Conservation (phyloP, 2,113 vertebrate species). For the Clupea harengus region DNA sequence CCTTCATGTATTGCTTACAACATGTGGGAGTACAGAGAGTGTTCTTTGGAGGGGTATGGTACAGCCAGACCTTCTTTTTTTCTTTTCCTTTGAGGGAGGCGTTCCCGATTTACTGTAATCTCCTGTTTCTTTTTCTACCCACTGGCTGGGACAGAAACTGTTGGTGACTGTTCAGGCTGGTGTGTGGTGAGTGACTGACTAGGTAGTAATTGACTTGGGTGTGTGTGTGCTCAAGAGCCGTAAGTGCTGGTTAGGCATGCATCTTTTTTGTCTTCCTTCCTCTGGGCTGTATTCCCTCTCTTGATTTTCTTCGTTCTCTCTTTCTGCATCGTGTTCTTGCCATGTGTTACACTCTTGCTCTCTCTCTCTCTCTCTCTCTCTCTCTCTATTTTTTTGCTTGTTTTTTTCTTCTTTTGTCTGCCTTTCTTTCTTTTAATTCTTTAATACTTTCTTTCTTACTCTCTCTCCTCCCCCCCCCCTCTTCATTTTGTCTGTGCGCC, state of each 20-base stretch:
- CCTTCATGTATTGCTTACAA: neutral
- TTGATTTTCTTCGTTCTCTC: constrained; percentile 2
- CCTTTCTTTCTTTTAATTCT: neutral
- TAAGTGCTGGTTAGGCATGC: constrained; percentile 66
- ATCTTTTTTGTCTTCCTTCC: constrained; percentile 33
- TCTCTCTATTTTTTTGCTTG: neutral
- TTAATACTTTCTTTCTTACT: constrained; percentile 1
- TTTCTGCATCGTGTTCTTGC: constrained; percentile 10
- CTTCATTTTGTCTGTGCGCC: constrained; percentile 15
- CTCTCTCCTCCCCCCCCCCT: constrained; percentile 42
- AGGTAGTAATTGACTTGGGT: constrained; percentile 75
- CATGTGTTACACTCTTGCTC: neutral
- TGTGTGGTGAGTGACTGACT: constrained; percentile 63
- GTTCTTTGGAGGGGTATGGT: neutral
- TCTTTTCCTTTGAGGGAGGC: constrained; percentile 20
- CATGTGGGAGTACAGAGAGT: neutral
- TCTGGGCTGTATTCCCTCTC: constrained; percentile 36
- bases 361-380: neutral
- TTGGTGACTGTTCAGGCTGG: constrained; percentile 58
- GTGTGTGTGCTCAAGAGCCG: constrained; percentile 61
- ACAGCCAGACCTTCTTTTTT: too few species aligned
- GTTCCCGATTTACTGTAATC: constrained; percentile 36
- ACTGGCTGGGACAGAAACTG: constrained; percentile 57
- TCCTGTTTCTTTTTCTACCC: constrained; percentile 47
- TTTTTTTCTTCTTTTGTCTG: neutral